These are phyloP conservation scores for Trachelipus rathkii DNA, from an alignment of 1,140 invertebrate species.

Conservation along the genomic window DNA sequence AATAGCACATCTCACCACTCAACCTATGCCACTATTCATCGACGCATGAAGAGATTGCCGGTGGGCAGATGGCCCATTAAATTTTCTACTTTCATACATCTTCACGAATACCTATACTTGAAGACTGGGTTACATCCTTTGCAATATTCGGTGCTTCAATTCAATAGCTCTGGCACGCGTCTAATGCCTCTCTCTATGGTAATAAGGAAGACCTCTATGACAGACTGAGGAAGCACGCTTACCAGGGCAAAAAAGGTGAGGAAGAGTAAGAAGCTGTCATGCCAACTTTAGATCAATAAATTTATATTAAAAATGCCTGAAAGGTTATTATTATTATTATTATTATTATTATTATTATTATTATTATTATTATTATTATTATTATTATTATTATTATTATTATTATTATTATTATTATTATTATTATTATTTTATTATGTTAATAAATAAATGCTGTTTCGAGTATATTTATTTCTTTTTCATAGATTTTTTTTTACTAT, in stretches of 20 bases:
- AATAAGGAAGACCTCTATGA: conserved; percentile 95
- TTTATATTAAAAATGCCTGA: background rate
- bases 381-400: no score
- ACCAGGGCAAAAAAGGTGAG: conserved; percentile 80
- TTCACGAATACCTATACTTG: conserved; percentile 95
- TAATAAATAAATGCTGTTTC: no score
- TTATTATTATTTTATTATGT: background rate
- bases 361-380: no score
- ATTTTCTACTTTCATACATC: no score
- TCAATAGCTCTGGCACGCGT: conserved; percentile 67
- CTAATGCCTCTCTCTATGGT: conserved; percentile 88
- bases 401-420: no score
- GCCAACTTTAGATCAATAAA: background rate
- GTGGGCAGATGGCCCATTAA: conserved; percentile 97
- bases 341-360: background rate
- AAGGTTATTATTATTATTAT: background rate
- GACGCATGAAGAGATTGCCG: conserved; percentile 92
- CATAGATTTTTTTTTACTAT: no score
- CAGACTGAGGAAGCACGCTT: conserved; percentile 89
- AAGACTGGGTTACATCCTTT: no score
- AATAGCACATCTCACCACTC: conserved; percentile 89
- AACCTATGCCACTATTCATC: conserved; percentile 90
- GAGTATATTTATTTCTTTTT: no score
- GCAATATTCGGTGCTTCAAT: conserved; percentile 36
- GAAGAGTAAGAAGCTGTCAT: conserved; percentile 31